Percentiles rank a stretch among this genome's conserved stretches.
Evolutionary conservation across 2,888 invertebrate species (phyloP).

Genomic region (Portevinia maculata): DNA sequence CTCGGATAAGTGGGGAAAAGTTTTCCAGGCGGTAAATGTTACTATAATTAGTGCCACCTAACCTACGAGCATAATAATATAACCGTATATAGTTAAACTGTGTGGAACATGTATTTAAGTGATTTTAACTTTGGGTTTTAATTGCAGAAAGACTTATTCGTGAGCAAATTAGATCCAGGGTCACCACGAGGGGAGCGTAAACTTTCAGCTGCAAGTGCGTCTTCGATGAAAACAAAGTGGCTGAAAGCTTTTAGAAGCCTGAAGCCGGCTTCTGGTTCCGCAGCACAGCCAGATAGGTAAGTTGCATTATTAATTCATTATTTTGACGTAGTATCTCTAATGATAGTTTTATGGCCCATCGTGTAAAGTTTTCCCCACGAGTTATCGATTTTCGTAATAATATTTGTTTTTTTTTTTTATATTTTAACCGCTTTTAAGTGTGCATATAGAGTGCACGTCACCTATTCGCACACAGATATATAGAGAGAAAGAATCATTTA

Average conservation of each 20-base stretch:
- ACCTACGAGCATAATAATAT: not conserved
- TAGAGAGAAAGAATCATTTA: slow-evolving; percentile 12
- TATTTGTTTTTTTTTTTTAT: slow-evolving; percentile 1
- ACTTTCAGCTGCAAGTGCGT: slow-evolving; percentile 92
- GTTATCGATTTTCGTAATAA: slow-evolving; percentile 48
- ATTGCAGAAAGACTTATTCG: slow-evolving; percentile 92
- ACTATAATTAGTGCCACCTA: slow-evolving; percentile 49
- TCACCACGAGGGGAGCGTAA: slow-evolving; percentile 89
- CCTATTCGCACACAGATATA: slow-evolving; percentile 10
- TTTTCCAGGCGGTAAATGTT: slow-evolving; percentile 60
- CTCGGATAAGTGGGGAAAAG: slow-evolving; percentile 49
- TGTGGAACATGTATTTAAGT: not conserved
- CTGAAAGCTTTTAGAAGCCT: slow-evolving; percentile 97
- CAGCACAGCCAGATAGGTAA: slow-evolving; percentile 86
- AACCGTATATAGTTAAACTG: not conserved
- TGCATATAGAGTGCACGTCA: slow-evolving; percentile 48
- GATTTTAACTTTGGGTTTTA: slow-evolving; percentile 59
- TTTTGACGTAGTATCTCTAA: slow-evolving; percentile 37
- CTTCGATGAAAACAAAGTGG: slow-evolving; percentile 98
- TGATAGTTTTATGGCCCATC: slow-evolving; percentile 27
- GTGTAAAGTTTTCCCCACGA: slow-evolving; percentile 38
- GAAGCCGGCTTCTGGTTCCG: slow-evolving; percentile 89
- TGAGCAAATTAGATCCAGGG: slow-evolving; percentile 89
- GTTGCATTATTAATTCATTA: slow-evolving; percentile 77
- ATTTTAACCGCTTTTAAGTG: slow-evolving; percentile 48